A percentile compares a stretch with the other conserved stretches of the same genome.
Evolutionary conservation across 2,797 vertebrate species (phyloP).

Genomic region (Gymnopithys bicolor): DNA sequence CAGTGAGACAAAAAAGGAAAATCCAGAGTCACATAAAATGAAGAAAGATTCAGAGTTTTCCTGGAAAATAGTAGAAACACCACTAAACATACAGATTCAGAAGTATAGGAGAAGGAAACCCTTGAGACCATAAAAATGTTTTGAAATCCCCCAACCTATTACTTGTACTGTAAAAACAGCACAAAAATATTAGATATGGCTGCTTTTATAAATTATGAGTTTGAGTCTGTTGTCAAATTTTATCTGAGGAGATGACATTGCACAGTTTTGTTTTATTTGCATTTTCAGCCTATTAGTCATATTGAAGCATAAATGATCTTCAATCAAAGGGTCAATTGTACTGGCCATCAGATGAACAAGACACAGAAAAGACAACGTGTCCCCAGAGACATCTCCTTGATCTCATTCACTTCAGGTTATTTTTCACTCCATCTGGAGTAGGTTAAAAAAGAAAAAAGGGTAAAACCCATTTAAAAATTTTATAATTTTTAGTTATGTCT

Average conservation of each 20-base stretch:
- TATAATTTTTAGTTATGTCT: not conserved
- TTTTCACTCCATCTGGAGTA: not conserved
- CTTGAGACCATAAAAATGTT: not conserved
- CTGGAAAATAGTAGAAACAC: not conserved
- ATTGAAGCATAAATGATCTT: not conserved
- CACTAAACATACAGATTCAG: not conserved
- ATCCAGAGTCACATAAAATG: not conserved
- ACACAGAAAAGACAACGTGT: not conserved
- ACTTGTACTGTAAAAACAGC: not conserved
- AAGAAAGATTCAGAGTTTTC: not conserved
- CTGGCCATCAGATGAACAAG: not conserved
- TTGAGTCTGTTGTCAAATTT: not conserved
- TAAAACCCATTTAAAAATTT: not conserved
- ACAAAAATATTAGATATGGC: not conserved
- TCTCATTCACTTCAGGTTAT: not conserved
- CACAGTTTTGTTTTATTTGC: not conserved
- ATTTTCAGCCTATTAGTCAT: not conserved
- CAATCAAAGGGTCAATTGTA: not conserved
- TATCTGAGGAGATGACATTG: not conserved
- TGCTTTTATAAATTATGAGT: not conserved
- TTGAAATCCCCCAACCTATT: not conserved
- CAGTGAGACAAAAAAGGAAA: not conserved
- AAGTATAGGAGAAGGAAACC: not conserved
- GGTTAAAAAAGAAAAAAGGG: not conserved
- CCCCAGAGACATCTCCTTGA: not conserved